These are phyloP conservation scores for Cantharis flavilabris DNA, from an alignment of 2,888 invertebrate species.

Conservation along the genomic window DNA sequence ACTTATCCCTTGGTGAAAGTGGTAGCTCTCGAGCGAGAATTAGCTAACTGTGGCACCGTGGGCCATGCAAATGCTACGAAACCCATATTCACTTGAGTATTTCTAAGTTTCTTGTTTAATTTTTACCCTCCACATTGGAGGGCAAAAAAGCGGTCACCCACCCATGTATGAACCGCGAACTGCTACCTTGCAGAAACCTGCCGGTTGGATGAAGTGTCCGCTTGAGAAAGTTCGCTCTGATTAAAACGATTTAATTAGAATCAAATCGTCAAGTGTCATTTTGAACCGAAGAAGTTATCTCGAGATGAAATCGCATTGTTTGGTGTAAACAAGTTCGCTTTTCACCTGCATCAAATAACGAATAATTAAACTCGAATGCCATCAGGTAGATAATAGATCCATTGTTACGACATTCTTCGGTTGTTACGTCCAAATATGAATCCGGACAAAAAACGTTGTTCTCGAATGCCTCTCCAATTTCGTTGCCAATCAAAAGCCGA, in stretches of 20 bases:
- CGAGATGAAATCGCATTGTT: conserved; percentile 31
- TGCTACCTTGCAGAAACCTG: too few species aligned
- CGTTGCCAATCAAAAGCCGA: conserved; percentile 18
- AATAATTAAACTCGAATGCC: conserved; percentile 51
- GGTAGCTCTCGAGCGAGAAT: too few species aligned
- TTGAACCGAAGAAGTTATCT: conserved; percentile 33
- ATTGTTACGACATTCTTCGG: conserved; percentile 53
- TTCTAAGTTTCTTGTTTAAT: too few species aligned
- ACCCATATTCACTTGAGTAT: too few species aligned
- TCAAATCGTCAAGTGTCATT: conserved; percentile 44
- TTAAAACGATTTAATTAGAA: conserved; percentile 13
- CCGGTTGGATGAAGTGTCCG: not conserved
- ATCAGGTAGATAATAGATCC: conserved; percentile 54
- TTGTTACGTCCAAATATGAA: conserved; percentile 50
- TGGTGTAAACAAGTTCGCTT: conserved; percentile 43
- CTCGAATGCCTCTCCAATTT: conserved; percentile 35
- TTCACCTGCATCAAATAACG: conserved; percentile 35
- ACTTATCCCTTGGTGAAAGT: too few species aligned
- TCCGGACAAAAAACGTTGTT: conserved; percentile 37
- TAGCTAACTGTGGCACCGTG: too few species aligned
- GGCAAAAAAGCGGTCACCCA: too few species aligned
- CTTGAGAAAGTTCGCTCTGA: not conserved
- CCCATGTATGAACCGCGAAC: too few species aligned
- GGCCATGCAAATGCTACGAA: too few species aligned
- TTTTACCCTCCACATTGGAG: too few species aligned